phyloP scores from a whole-genome alignment of 2,113 vertebrate species.

The Collichthys lucidus region DNA sequence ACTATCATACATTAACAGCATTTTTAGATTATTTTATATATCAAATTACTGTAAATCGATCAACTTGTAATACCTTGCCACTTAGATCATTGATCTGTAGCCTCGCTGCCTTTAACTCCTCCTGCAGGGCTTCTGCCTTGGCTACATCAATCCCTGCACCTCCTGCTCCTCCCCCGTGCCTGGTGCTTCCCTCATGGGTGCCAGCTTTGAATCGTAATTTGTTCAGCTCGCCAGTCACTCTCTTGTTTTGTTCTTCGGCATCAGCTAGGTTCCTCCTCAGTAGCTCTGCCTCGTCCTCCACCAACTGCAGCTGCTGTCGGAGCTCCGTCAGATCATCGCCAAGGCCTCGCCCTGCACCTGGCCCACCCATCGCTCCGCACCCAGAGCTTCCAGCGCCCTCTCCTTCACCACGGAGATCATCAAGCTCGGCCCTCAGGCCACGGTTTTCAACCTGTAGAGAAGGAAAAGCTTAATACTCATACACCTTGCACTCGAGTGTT shows the following conservation, averaged over 20 bases:
- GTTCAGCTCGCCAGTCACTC: slow-evolving; percentile 92
- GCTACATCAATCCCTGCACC: slow-evolving; percentile 78
- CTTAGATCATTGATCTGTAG: slow-evolving; percentile 97
- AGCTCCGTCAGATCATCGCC: slow-evolving; percentile 93
- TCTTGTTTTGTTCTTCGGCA: slow-evolving; percentile 94
- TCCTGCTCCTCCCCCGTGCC: slow-evolving; percentile 79
- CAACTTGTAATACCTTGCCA: slow-evolving; percentile 85
- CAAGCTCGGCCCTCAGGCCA: slow-evolving; percentile 94
- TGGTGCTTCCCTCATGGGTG: slow-evolving; percentile 86
- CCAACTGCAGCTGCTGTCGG: slow-evolving; percentile 95
- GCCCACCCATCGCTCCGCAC: slow-evolving; percentile 78
- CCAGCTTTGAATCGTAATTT: slow-evolving; percentile 94
- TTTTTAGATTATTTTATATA: too few species aligned
- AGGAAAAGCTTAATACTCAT: neutral
- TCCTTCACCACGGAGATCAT: slow-evolving; percentile 92
- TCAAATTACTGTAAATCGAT: neutral
- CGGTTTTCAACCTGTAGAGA: slow-evolving; percentile 89
- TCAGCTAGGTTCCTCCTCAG: slow-evolving; percentile 93
- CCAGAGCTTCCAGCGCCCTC: slow-evolving; percentile 84
- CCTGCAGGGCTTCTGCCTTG: slow-evolving; percentile 92
- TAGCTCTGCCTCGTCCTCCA: slow-evolving; percentile 96
- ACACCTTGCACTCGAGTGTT: neutral
- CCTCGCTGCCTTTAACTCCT: slow-evolving; percentile 94
- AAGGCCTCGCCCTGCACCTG: slow-evolving; percentile 86
- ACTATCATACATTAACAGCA: too few species aligned